Percentiles rank a stretch among this genome's conserved stretches.
These are phyloP conservation scores for Lordiphosa andalusiaca DNA, from an alignment of 2,888 invertebrate genomes.

Conservation along the genomic window DNA sequence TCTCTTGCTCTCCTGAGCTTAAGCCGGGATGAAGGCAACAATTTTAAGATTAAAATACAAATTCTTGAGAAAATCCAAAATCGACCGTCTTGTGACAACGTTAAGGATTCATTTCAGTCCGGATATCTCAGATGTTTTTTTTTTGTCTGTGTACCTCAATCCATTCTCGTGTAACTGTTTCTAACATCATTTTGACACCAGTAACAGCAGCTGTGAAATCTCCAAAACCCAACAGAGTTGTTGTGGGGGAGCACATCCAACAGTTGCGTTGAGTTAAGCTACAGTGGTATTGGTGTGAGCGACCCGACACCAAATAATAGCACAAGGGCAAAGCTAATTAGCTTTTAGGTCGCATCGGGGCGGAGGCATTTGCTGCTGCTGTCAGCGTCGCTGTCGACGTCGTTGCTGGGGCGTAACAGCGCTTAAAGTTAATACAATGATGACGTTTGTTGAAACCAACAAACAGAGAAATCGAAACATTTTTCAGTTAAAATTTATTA, in stretches of 20 bases:
- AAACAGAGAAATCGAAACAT: conserved; percentile 27
- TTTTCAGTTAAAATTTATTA: conserved; percentile 1
- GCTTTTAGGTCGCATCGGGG: conserved; percentile 37
- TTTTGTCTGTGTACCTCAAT: too few relatives aligned
- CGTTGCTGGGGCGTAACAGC: conserved; percentile 56
- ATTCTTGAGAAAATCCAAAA: too few relatives aligned
- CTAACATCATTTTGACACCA: too few relatives aligned
- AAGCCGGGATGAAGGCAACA: too few relatives aligned
- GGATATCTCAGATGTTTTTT: too few relatives aligned
- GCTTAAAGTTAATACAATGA: conserved; percentile 38
- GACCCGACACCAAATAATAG: conserved; percentile 2
- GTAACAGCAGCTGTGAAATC: too few relatives aligned
- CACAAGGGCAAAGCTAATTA: conserved; percentile 21
- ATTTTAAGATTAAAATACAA: too few relatives aligned
- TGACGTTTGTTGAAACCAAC: conserved; percentile 55
- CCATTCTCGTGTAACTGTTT: too few relatives aligned
- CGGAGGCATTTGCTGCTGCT: conserved; percentile 16
- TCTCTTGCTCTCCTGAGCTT: too few relatives aligned
- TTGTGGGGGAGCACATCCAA: neutral
- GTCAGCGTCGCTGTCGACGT: conserved; percentile 23
- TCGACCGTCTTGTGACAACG: too few relatives aligned
- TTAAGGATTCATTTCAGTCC: too few relatives aligned
- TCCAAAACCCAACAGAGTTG: too few relatives aligned
- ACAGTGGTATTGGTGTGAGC: conserved; percentile 2
- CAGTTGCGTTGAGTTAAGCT: conserved; percentile 7